phyloP scores from a whole-genome alignment of 2,888 invertebrate species.

The Agrilus cyanescens region DNA sequence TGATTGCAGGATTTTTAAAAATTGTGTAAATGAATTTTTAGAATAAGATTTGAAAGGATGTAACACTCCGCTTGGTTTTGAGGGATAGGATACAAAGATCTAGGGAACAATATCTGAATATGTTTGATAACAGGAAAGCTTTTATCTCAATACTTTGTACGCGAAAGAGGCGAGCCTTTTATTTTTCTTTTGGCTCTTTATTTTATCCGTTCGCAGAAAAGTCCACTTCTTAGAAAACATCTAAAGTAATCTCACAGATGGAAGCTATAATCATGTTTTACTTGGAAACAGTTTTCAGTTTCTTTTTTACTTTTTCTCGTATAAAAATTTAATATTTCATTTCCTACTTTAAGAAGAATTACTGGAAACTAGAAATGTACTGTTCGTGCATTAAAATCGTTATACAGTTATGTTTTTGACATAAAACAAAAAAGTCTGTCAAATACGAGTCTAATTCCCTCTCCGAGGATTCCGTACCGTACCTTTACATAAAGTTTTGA shows the following conservation, averaged over 20 bases:
- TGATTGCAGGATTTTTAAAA: too few relatives aligned
- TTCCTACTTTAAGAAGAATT: conserved; percentile 14
- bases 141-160: conserved; percentile 28
- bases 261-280: conserved; percentile 39
- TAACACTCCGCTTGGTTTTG: too few relatives aligned
- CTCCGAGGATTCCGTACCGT: too few relatives aligned
- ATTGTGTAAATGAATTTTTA: too few relatives aligned
- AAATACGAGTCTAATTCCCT: too few relatives aligned
- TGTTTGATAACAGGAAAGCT: conserved; percentile 30
- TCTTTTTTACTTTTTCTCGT: conserved; percentile 33
- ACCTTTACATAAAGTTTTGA: too few relatives aligned
- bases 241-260: conserved; percentile 39
- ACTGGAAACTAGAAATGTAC: too few relatives aligned
- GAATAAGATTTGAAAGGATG: too few relatives aligned
- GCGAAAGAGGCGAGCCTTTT: conserved; percentile 28
- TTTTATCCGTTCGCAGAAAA: conserved; percentile 29
- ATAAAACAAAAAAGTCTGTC: too few relatives aligned
- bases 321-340: conserved; percentile 40
- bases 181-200: conserved; percentile 26
- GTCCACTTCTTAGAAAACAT: conserved; percentile 37
- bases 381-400: too few relatives aligned
- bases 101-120: conserved; percentile 21
- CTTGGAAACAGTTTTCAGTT: conserved; percentile 37
- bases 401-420: too few relatives aligned
- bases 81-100: too few relatives aligned